Evolutionary conservation across 2,797 vertebrate genomes (phyloP).

Genomic region (Thunnus albacares): DNA sequence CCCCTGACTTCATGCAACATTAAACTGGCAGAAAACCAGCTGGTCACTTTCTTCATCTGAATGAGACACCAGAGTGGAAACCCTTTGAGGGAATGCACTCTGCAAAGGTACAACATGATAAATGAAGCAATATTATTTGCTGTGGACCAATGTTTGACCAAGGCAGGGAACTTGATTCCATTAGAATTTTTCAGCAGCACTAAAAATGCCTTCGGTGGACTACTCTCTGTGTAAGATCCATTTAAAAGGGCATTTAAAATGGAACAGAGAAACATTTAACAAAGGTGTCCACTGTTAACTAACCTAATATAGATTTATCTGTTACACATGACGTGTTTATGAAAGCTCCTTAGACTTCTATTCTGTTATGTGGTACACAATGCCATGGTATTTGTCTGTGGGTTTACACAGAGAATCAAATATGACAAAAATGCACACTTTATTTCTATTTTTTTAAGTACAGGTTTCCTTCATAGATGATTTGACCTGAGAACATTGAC

Average conservation of each 20-base stretch:
- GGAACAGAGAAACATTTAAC: conserved; percentile 32
- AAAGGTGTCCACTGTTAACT: conserved; percentile 31
- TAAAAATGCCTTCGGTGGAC: conserved; percentile 53
- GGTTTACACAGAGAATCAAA: background rate
- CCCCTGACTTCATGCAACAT: conserved; percentile 68
- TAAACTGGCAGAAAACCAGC: conserved; percentile 70
- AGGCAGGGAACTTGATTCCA: conserved; percentile 64
- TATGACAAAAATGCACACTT: background rate
- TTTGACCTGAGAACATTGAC: too few relatives aligned
- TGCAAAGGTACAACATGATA: conserved; percentile 52
- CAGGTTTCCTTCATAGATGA: background rate
- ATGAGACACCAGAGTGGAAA: conserved; percentile 38
- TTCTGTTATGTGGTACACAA: background rate
- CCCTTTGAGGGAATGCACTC: conserved; percentile 45
- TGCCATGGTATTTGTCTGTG: background rate
- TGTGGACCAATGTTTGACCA: conserved; percentile 45
- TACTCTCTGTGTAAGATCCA: conserved; percentile 43
- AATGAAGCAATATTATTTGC: conserved; percentile 61
- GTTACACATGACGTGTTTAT: conserved; percentile 22
- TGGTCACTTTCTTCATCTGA: conserved; percentile 58
- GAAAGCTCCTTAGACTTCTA: conserved; percentile 3
- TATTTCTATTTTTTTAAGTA: too few relatives aligned
- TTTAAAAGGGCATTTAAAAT: conserved; percentile 59
- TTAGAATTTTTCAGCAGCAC: conserved; percentile 49
- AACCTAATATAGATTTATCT: conserved; percentile 43